Evolutionary conservation across 2,797 vertebrate genomes (phyloP).

Genomic region (Coilia nasus): DNA sequence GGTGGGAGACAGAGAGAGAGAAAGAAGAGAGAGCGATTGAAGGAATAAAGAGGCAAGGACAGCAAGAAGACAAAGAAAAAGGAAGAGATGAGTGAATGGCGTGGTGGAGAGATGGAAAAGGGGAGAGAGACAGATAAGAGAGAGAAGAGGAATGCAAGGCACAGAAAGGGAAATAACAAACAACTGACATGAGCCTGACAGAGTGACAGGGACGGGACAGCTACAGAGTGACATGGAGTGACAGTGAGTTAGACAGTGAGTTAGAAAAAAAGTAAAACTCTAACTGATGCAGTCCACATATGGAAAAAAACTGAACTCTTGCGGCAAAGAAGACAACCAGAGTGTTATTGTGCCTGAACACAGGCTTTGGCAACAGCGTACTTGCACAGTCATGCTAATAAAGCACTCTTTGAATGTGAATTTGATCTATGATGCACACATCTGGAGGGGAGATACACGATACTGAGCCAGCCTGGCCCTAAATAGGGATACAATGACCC

Average conservation of each 20-base stretch:
- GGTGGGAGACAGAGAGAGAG: not conserved
- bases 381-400: no score
- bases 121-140: not conserved
- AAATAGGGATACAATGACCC: no score
- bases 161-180: not conserved
- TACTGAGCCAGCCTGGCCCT: no score
- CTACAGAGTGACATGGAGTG: not conserved
- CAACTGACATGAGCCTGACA: not conserved
- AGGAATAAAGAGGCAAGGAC: no score
- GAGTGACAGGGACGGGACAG: no score
- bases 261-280: not conserved
- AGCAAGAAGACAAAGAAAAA: not conserved
- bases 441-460: no score
- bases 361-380: no score
- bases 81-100: not conserved
- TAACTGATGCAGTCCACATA: no score
- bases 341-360: no score
- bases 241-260: not conserved
- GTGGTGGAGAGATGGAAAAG: not conserved
- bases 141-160: not conserved
- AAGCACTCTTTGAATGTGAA: no score
- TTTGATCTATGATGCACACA: no score
- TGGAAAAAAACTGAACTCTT: not conserved
- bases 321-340: not conserved
- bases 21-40: not conserved